phyloP scores from a whole-genome alignment of 2,113 vertebrate species.

The Rhadina sibilatrix region DNA sequence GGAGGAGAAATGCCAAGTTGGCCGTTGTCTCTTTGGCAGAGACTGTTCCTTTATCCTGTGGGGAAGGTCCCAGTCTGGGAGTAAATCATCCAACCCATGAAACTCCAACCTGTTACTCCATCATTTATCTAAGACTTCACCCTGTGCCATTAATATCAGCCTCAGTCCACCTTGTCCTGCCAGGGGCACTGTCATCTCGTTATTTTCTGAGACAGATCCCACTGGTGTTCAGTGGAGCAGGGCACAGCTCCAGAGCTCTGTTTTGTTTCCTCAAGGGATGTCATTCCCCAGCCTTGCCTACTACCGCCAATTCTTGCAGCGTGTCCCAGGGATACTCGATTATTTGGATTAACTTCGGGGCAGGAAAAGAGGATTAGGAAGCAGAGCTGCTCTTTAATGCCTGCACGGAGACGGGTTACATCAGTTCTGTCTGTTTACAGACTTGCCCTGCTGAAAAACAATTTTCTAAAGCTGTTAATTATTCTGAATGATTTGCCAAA shows the following conservation, averaged over 20 bases:
- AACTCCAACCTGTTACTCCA: background rate
- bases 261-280: background rate
- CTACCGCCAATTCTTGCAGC: background rate
- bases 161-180: background rate
- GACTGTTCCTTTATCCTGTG: rapidly evolving
- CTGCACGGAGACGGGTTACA: background rate
- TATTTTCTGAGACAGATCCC: background rate
- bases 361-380: background rate
- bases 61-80: rapidly evolving
- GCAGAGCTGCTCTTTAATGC: background rate
- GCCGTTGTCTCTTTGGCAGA: background rate
- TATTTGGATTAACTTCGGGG: background rate
- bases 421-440: background rate
- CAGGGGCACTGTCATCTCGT: rapidly evolving
- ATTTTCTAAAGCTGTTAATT: conserved; percentile 1
- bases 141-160: rapidly evolving
- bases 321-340: background rate
- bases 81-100: rapidly evolving
- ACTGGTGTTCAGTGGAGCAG: rapidly evolving
- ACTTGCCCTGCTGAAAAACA: background rate
- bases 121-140: rapidly evolving
- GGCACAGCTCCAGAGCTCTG: background rate
- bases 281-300: background rate
- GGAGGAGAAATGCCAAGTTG: background rate
- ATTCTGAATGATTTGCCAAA: background rate